phyloP scores from a whole-genome alignment of 1,140 invertebrate genomes.

The Sycobia sp. region DNA sequence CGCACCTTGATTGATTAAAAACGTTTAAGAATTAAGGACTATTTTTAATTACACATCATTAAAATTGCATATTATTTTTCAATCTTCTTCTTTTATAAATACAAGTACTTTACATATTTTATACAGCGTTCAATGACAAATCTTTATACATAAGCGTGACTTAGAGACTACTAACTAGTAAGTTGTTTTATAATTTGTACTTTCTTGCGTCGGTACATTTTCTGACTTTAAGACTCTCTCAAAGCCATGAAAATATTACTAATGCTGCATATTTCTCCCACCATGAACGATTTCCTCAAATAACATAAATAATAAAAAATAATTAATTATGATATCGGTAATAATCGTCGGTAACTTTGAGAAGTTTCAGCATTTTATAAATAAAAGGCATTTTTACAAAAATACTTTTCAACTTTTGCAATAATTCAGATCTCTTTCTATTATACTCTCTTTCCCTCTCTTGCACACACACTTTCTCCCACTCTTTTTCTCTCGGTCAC shows the following conservation, averaged over 20 bases:
- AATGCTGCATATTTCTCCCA: slow-evolving; percentile 5
- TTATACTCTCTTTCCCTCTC: background rate
- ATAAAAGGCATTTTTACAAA: slow-evolving; percentile 25
- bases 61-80: background rate
- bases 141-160: slow-evolving; percentile 27
- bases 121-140: slow-evolving; percentile 28
- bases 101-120: slow-evolving; percentile 22
- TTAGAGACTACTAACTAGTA: slow-evolving; percentile 32
- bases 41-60: background rate
- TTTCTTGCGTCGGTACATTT: slow-evolving; percentile 31
- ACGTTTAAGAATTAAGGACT: slow-evolving; percentile 7
- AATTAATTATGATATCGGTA: slow-evolving; percentile 14
- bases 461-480: no score
- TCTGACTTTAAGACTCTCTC: slow-evolving; percentile 14
- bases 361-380: slow-evolving; percentile 17
- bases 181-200: slow-evolving; percentile 36
- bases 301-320: slow-evolving; percentile 14
- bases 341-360: slow-evolving; percentile 28
- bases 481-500: no score
- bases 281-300: background rate
- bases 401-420: slow-evolving; percentile 24
- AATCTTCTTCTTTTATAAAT: slow-evolving; percentile 23
- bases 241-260: slow-evolving; percentile 17
- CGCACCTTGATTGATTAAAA: no score
- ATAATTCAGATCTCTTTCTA: slow-evolving; percentile 12